Percentiles rank a stretch among this genome's conserved stretches.
Conservation (phyloP, 2,113 vertebrate species). For the Labrus mixtus region DNA sequence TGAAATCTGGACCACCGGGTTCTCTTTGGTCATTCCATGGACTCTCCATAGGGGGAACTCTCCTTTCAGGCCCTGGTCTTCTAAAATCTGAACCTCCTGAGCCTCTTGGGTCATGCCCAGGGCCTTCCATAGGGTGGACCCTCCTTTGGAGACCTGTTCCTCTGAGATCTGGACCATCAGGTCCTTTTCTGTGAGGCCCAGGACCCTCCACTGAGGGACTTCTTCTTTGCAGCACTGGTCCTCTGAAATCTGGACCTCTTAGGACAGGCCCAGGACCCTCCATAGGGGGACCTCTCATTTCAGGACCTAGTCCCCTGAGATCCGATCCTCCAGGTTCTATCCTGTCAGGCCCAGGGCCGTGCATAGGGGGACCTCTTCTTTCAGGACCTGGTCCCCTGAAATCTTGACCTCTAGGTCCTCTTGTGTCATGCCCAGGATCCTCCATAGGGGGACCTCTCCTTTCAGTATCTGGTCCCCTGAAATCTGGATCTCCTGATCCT, state of each 20-base stretch:
- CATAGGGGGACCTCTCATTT: slow-evolving; percentile 9
- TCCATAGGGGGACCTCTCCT: slow-evolving; percentile 1
- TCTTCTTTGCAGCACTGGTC: slow-evolving; percentile 6
- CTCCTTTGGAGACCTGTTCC: background rate
- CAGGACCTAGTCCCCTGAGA: slow-evolving; percentile 4
- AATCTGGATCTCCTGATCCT: slow-evolving; percentile 13
- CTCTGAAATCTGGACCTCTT: slow-evolving; percentile 9
- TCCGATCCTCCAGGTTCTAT: slow-evolving; percentile 11
- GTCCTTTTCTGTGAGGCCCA: slow-evolving; percentile 12
- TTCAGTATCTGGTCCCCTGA: background rate
- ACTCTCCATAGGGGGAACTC: background rate
- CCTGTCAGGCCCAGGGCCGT: background rate
- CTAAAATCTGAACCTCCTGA: slow-evolving; percentile 17
- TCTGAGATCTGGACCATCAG: slow-evolving; percentile 18
- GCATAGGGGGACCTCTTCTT: background rate
- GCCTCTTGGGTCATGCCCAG: background rate
- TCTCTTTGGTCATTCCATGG: background rate
- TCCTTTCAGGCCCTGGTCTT: background rate
- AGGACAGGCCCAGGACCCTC: background rate
- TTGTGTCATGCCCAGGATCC: slow-evolving; percentile 11
- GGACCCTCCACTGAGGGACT: background rate
- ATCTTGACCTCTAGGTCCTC: slow-evolving; percentile 12
- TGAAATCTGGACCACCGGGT: slow-evolving; percentile 2
- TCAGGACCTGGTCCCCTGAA: slow-evolving; percentile 15
- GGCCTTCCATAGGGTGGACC: background rate